Conservation (phyloP, 2,113 vertebrate species). For the Vicugna pacos region DNA sequence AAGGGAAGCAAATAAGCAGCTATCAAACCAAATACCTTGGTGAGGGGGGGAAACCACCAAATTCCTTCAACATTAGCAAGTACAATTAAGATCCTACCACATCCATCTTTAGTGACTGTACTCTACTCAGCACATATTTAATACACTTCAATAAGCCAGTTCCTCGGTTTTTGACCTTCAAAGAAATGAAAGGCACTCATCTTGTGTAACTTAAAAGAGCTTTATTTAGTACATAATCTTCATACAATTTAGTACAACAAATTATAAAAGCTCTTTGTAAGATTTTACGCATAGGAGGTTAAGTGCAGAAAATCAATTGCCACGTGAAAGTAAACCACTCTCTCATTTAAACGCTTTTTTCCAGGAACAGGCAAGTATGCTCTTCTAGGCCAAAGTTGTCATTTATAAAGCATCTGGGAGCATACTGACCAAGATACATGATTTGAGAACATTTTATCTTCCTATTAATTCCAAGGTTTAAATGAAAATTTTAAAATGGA, state of each 20-base stretch:
- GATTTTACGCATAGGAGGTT: slow-evolving; percentile 71
- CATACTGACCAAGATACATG: background rate
- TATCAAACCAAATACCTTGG: background rate
- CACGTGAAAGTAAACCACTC: background rate
- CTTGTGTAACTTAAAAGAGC: slow-evolving; percentile 68
- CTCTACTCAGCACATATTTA: background rate
- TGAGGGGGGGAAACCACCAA: background rate
- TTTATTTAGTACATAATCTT: slow-evolving; percentile 86
- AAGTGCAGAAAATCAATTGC: slow-evolving; percentile 73
- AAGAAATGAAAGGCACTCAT: background rate
- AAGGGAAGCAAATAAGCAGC: background rate
- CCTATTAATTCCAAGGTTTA: background rate
- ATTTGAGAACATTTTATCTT: background rate
- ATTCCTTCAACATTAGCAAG: background rate
- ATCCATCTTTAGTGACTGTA: background rate
- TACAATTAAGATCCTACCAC: background rate
- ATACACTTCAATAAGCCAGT: background rate
- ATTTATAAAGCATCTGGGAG: background rate
- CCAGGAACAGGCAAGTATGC: background rate
- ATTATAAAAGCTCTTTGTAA: slow-evolving; percentile 82
- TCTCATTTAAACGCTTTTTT: background rate
- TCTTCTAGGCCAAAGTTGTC: background rate
- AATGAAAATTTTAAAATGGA: background rate
- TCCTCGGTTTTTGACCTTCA: background rate
- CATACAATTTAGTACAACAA: slow-evolving; percentile 78